phyloP scores from a whole-genome alignment of 2,888 invertebrate species.

The Mythimna impura region DNA sequence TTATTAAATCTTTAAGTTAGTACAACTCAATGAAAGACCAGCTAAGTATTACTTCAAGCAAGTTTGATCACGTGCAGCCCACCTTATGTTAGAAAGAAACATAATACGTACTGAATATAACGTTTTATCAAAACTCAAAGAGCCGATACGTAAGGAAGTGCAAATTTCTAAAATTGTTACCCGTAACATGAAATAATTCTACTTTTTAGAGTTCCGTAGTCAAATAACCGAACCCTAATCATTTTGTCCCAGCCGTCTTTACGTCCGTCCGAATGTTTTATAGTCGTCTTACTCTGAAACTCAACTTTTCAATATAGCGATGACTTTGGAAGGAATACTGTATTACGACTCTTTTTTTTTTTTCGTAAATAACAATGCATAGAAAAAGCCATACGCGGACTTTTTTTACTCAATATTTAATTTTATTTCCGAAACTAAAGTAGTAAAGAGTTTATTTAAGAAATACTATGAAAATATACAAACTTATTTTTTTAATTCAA shows the following conservation, averaged over 20 bases:
- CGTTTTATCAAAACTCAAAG: conserved; percentile 47
- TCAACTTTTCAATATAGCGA: too few relatives aligned
- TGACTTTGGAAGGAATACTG: too few relatives aligned
- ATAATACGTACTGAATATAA: conserved; percentile 20
- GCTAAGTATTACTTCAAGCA: not conserved
- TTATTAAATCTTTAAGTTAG: not conserved
- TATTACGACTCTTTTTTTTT: too few relatives aligned
- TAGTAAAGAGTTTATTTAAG: too few relatives aligned
- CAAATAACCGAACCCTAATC: not conserved
- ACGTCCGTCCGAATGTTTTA: not conserved
- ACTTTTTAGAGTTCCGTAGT: conserved; percentile 23
- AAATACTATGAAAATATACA: too few relatives aligned
- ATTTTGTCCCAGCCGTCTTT: not conserved
- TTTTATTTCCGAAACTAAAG: too few relatives aligned
- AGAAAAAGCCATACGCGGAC: too few relatives aligned
- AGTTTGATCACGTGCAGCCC: not conserved
- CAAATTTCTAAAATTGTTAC: conserved; percentile 46
- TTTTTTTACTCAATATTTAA: too few relatives aligned
- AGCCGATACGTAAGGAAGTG: conserved; percentile 35
- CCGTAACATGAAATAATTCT: conserved; percentile 48
- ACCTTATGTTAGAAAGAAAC: conserved; percentile 25
- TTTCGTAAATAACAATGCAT: too few relatives aligned
- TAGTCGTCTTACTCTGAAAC: too few relatives aligned
- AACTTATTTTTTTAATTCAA: not conserved
- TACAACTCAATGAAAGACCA: not conserved